Conservation (phyloP, 2,113 vertebrate genomes). For the Smithornis capensis region DNA sequence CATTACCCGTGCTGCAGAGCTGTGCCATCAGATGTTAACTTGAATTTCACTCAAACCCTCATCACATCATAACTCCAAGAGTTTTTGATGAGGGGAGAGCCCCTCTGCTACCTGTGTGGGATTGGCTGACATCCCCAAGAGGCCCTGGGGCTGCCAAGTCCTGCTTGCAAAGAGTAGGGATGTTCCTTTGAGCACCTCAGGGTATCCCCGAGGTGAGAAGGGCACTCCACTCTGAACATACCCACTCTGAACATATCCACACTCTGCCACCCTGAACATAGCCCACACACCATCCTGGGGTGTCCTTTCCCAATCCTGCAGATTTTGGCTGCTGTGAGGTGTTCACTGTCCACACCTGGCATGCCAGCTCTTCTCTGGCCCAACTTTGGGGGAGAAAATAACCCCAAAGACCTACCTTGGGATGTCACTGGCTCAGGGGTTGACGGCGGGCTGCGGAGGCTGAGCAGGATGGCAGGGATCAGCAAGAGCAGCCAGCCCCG, state of each 20-base stretch:
- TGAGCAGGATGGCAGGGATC: background rate
- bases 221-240: fast-evolving
- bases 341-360: fast-evolving
- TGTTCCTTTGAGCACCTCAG: background rate
- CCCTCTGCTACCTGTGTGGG: background rate
- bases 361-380: background rate
- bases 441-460: background rate
- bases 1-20: fast-evolving
- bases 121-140: background rate
- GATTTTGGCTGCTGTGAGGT: background rate
- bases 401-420: slow-evolving; percentile 45
- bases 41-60: background rate
- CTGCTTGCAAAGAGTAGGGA: background rate
- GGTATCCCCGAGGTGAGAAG: background rate
- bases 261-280: no score
- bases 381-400: background rate
- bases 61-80: background rate
- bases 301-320: background rate
- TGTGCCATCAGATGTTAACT: background rate
- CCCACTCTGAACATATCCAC: background rate
- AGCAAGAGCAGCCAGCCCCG: background rate
- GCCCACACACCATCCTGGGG: background rate
- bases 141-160: background rate
- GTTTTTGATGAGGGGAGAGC: background rate
- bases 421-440: slow-evolving; percentile 21